phyloP scores from a whole-genome alignment of 2,797 vertebrate genomes.

The Crocidura indochinensis region DNA sequence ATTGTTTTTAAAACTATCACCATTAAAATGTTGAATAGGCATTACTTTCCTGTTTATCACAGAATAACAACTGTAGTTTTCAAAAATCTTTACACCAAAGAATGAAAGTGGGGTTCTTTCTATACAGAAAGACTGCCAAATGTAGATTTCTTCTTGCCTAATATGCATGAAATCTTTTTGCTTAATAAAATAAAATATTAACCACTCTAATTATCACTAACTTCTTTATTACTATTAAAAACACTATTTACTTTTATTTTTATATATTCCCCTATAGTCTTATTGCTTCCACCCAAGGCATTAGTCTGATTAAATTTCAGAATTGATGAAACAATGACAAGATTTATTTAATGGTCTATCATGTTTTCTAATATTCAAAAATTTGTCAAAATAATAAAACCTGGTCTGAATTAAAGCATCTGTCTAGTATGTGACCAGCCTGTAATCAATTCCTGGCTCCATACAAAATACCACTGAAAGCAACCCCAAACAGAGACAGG shows the following conservation, averaged over 20 bases:
- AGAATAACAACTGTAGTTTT: neutral
- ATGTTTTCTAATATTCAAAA: neutral
- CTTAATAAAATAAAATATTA: constrained; percentile 21
- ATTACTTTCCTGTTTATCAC: constrained; percentile 2
- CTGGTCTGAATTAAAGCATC: too few species aligned
- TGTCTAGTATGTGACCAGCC: too few species aligned
- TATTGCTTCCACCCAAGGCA: constrained; percentile 15
- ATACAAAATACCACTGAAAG: too few species aligned
- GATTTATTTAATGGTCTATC: neutral
- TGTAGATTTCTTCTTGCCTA: constrained; percentile 15
- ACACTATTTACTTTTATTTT: neutral
- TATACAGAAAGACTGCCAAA: constrained; percentile 18
- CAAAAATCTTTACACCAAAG: constrained; percentile 19
- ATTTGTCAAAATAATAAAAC: constrained; percentile 42
- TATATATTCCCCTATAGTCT: neutral
- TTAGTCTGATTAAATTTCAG: constrained; percentile 27
- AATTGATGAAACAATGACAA: neutral
- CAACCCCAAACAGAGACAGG: too few species aligned
- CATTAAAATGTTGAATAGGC: constrained; percentile 23
- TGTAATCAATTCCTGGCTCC: too few species aligned
- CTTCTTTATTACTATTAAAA: neutral
- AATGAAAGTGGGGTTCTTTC: constrained; percentile 1
- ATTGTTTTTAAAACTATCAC: constrained; percentile 28
- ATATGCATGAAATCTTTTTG: neutral
- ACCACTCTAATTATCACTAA: too few species aligned